phyloP scores from a whole-genome alignment of 2,797 vertebrate species.

The Peromyscus melanophrys region DNA sequence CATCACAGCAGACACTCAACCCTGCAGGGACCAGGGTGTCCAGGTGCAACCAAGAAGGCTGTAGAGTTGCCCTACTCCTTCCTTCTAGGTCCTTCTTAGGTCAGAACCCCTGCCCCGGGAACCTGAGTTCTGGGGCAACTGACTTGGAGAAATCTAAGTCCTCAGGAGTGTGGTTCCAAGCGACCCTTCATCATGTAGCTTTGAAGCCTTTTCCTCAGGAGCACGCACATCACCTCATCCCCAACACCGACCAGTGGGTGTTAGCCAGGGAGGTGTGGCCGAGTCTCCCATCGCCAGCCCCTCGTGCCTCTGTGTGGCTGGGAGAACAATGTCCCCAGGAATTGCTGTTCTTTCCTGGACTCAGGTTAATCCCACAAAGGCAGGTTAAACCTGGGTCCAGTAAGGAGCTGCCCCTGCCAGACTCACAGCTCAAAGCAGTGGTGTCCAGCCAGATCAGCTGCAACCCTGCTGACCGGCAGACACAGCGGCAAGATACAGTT shows the following conservation, averaged over 20 bases:
- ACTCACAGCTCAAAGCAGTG: background rate
- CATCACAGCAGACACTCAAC: background rate
- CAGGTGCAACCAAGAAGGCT: rapidly evolving
- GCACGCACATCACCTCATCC: background rate
- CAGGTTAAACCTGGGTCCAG: background rate
- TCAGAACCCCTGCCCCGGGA: background rate
- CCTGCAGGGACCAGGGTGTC: background rate
- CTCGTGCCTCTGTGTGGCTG: background rate
- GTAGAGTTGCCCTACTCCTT: too few relatives aligned
- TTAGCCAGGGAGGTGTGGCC: background rate
- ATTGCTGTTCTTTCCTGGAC: background rate
- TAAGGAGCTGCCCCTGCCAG: rapidly evolving
- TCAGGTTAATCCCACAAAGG: rapidly evolving
- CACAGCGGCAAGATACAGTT: rapidly evolving
- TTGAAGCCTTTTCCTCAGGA: background rate
- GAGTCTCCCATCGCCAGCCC: rapidly evolving
- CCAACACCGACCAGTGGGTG: background rate
- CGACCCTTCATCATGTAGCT: background rate
- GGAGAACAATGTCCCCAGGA: background rate
- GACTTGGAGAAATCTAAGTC: background rate
- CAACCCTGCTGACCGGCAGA: background rate
- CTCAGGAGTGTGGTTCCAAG: rapidly evolving
- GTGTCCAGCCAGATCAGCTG: background rate
- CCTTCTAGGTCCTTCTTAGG: background rate
- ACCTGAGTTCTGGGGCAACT: background rate